Evolutionary conservation across 2,888 invertebrate species (phyloP).

Genomic region (Teinopalpus imperialis): DNA sequence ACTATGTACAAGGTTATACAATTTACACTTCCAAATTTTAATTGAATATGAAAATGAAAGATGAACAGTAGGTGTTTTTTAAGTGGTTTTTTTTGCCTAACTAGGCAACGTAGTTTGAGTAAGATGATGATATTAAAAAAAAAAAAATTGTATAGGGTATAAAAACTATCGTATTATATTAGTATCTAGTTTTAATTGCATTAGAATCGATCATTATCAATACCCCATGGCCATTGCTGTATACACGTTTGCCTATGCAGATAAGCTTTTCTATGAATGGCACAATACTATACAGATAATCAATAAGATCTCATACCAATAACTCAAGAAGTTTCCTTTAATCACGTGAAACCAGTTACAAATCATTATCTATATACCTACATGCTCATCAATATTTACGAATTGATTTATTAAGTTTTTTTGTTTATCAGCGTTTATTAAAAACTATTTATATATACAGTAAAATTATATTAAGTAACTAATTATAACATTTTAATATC

Average conservation of each 20-base stretch:
- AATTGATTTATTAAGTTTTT: conserved; percentile 3
- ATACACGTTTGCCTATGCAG: conserved; percentile 3
- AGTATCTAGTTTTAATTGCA: no score
- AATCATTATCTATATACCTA: conserved; percentile 13
- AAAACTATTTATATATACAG: conserved; percentile 66
- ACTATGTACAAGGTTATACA: conserved; percentile 1
- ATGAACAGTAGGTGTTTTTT: background rate
- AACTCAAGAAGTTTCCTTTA: conserved; percentile 4
- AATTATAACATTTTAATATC: conserved; percentile 69
- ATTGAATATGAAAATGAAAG: background rate
- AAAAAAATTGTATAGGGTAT: no score
- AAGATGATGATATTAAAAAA: no score
- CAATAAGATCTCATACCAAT: conserved; percentile 7
- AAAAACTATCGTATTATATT: no score
- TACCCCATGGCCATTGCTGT: conserved; percentile 2
- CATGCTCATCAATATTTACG: background rate
- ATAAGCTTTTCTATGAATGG: conserved; percentile 11
- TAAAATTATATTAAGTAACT: conserved; percentile 61
- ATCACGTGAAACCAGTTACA: conserved; percentile 2
- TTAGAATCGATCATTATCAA: no score
- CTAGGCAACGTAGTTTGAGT: background rate
- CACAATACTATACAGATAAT: conserved; percentile 17
- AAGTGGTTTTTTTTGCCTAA: no score
- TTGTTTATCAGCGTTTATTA: conserved; percentile 44
- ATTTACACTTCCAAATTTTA: background rate